Conservation (phyloP, 92 coral and sea anemone species). For the Bergia sp. region DNA sequence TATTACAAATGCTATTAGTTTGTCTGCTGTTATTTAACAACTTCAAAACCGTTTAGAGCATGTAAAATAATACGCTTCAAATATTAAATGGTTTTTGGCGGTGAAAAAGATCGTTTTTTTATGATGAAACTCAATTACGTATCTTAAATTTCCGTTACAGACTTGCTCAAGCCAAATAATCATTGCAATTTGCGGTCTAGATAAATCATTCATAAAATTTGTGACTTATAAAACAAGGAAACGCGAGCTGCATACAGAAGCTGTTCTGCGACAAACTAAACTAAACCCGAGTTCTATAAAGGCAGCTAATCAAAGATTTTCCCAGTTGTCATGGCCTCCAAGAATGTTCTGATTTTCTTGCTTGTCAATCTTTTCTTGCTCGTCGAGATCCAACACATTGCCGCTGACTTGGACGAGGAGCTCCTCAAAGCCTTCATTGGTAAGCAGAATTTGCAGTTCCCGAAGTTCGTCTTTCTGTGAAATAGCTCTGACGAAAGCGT, state of each 20-base stretch:
- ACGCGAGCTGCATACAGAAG: background rate
- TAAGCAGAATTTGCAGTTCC: background rate
- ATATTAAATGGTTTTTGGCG: background rate
- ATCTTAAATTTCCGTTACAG: background rate
- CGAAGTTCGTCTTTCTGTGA: no score
- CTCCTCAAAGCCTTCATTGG: background rate
- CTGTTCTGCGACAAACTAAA: background rate
- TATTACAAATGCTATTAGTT: no score
- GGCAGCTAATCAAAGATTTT: background rate
- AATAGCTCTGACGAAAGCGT: background rate
- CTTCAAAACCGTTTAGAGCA: background rate
- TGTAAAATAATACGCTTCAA: background rate
- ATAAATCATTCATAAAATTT: no score
- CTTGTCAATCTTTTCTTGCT: background rate
- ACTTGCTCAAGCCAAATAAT: background rate
- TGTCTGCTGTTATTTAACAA: background rate
- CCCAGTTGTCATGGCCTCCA: background rate
- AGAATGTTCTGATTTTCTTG: background rate
- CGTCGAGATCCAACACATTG: background rate
- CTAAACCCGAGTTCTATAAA: background rate
- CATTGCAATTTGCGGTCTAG: background rate
- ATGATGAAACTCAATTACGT: background rate
- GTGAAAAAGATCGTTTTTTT: background rate
- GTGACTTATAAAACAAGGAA: background rate
- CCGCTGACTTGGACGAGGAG: slow-evolving; percentile 5